Percentiles rank a stretch among this genome's conserved stretches.
These are phyloP conservation scores for Octodon degus DNA, from an alignment of 2,113 vertebrate species.

Conservation along the genomic window DNA sequence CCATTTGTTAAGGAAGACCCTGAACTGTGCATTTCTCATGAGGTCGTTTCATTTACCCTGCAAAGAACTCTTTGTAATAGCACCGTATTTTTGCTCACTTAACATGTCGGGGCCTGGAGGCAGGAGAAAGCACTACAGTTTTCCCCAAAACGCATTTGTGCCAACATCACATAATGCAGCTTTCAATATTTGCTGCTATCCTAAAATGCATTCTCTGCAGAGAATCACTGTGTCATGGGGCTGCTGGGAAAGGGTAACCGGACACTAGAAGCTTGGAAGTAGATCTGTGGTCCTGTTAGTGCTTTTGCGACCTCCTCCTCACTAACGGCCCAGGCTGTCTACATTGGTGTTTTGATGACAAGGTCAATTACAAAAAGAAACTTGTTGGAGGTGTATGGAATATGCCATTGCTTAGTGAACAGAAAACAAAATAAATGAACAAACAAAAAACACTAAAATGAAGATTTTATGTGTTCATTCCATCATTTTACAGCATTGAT, in stretches of 20 bases:
- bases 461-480: slow-evolving; percentile 32
- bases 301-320: not conserved
- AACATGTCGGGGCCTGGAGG: not conserved
- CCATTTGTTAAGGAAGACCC: not conserved
- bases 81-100: not conserved
- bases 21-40: not conserved
- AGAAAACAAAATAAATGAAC: not conserved
- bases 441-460: slow-evolving; percentile 20
- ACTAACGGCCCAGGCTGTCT: not conserved
- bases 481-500: slow-evolving; percentile 61
- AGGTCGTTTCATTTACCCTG: not conserved
- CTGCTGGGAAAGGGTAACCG: not conserved
- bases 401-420: not conserved
- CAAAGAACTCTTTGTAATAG: not conserved
- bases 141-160: not conserved
- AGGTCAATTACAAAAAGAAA: not conserved
- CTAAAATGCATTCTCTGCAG: not conserved
- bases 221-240: not conserved
- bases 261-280: not conserved
- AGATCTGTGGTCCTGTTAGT: not conserved
- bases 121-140: not conserved
- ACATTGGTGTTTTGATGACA: not conserved
- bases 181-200: not conserved
- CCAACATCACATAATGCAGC: not conserved
- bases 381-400: not conserved